Conservation (phyloP, 1,140 invertebrate genomes). For the Drosophila orena region DNA sequence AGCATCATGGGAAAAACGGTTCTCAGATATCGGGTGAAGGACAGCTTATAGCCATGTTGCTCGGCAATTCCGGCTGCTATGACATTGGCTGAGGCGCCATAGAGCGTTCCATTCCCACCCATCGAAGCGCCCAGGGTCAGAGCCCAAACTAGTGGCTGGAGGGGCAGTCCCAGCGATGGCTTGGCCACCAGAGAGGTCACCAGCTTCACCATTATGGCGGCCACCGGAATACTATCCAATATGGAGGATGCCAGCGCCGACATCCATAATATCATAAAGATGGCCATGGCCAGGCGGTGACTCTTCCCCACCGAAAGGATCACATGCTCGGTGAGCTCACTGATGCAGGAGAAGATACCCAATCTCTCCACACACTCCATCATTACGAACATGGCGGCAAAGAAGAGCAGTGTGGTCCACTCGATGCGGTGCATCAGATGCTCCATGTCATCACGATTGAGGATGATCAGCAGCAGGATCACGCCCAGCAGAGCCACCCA, state of each 20-base stretch:
- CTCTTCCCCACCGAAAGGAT: constrained; percentile 88
- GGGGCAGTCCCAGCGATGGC: constrained; percentile 87
- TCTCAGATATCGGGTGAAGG: constrained; percentile 86
- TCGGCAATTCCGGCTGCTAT: constrained; percentile 93
- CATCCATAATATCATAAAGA: constrained; percentile 90
- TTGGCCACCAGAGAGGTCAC: constrained; percentile 88
- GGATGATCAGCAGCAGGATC: constrained; percentile 88
- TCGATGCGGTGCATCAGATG: constrained; percentile 90
- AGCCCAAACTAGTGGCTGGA: constrained; percentile 90
- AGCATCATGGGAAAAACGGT: constrained; percentile 92
- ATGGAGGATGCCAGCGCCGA: constrained; percentile 92
- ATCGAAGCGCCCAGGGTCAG: constrained; percentile 91
- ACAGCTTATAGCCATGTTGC: constrained; percentile 92
- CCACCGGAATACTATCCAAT: constrained; percentile 93
- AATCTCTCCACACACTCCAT: constrained; percentile 91
- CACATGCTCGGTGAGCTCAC: constrained; percentile 88
- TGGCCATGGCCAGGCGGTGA: constrained; percentile 88
- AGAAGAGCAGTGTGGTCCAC: constrained; percentile 93
- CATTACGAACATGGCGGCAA: constrained; percentile 92
- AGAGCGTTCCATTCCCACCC: constrained; percentile 93
- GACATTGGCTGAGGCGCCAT: constrained; percentile 93
- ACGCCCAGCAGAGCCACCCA: constrained; percentile 91
- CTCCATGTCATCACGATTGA: constrained; percentile 89
- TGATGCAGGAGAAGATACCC: constrained; percentile 90
- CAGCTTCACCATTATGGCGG: constrained; percentile 93